Evolutionary conservation across 2,797 vertebrate species (phyloP), one percentile per base, ranked within the genome.

Genomic region (Phrynocephalus forsythii): DNA sequence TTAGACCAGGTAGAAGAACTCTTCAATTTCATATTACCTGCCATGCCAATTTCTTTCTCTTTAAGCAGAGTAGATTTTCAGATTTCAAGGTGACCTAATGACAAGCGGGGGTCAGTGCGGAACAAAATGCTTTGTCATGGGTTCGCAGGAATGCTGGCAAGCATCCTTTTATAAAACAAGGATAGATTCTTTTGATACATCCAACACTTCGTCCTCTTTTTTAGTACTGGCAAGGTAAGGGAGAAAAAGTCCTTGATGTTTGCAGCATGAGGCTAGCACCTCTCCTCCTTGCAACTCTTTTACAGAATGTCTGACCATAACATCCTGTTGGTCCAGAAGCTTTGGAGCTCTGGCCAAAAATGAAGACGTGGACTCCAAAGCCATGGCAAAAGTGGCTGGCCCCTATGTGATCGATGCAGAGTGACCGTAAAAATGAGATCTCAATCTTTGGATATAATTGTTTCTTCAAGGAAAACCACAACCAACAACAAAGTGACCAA

Each of bases 71-170:
- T 56, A 3, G 0, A 0, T 89, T 68, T 89, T 87, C 75, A 84
- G 85, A 77, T 68, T 84, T 6, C 28, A 38, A 89, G 81, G 30
- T 77, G 66, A 11, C 87, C 71, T 86, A 1, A 38, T 88, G 79
- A 66, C 15, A 89, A 72, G 60, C 44, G 63, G 52, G 56, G 10
- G 44, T 63, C 60, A 82, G 38, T 87, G 87, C 33, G 77, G 85
- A 90, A 71, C 22, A 28, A 13, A 91, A 78, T 77, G 81, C 68
- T 28, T 71, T 80, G 85, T 3, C 71, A 1, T 69, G 60, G 2
- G 20, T 60, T 44, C 86, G 63, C 63, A 0, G 56, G 48, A 30
- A 77, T 9, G 48, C 16, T 28, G 75, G 30, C 81, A 85, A 79
- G 48, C 3, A 30, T 50, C 78, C 33, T 83, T 78, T 83, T 22